Percentiles rank a stretch among this genome's conserved stretches.
Evolutionary conservation across 2,113 vertebrate genomes (phyloP).

Genomic region (Peromyscus leucopus): DNA sequence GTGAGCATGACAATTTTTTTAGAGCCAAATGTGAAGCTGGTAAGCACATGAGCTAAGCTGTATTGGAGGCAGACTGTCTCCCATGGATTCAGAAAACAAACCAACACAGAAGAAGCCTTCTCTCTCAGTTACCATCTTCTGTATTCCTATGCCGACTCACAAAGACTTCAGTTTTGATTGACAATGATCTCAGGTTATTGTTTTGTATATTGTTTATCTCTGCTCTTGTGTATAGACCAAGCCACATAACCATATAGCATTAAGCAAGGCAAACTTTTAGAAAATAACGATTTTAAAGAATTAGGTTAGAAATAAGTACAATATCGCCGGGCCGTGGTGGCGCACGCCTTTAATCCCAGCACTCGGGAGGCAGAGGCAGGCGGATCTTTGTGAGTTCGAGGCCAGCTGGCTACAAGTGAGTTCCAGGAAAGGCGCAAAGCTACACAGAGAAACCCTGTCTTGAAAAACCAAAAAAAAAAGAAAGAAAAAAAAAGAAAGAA

Average conservation of each 20-base stretch:
- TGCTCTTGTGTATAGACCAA: background rate
- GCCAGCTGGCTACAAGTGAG: too few relatives aligned
- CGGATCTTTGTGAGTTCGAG: too few relatives aligned
- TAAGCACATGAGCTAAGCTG: background rate
- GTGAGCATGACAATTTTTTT: background rate
- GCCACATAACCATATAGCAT: background rate
- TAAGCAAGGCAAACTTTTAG: background rate
- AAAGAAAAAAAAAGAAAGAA: too few relatives aligned
- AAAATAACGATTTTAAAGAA: background rate
- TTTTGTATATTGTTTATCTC: background rate
- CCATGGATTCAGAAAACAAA: background rate
- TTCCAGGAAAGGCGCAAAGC: too few relatives aligned
- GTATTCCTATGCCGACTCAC: background rate
- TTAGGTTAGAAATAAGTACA: constrained; percentile 26
- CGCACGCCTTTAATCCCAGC: too few relatives aligned
- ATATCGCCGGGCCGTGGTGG: too few relatives aligned
- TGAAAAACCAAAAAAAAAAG: too few relatives aligned
- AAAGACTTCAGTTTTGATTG: background rate
- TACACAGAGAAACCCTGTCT: too few relatives aligned
- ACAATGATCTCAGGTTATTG: background rate
- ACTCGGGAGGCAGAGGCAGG: too few relatives aligned
- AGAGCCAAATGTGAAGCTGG: background rate
- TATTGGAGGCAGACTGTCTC: background rate
- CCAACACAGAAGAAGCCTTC: background rate
- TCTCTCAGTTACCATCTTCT: background rate